Percentiles rank a stretch among this genome's conserved stretches.
Evolutionary conservation across 2,888 invertebrate genomes (phyloP).

Genomic region (Acanthosepion lycidas): DNA sequence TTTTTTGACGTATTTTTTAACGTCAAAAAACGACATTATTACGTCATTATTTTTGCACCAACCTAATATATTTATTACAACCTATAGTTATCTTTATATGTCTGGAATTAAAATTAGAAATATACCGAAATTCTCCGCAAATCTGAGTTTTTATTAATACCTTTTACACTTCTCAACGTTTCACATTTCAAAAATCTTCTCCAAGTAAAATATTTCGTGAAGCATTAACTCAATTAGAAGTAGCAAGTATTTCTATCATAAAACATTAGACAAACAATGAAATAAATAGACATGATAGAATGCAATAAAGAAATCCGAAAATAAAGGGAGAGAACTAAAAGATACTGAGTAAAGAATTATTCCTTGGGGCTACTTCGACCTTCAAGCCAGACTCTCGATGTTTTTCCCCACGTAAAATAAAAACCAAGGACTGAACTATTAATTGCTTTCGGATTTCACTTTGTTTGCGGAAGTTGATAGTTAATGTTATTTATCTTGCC

Average conservation of each 20-base stretch:
- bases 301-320: neutral
- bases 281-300: neutral
- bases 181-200: no score
- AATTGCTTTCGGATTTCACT: neutral
- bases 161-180: no score
- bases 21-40: no score
- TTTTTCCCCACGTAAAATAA: neutral
- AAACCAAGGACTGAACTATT: neutral
- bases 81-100: no score
- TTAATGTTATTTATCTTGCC: neutral
- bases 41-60: no score
- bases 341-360: neutral
- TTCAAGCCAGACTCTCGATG: neutral
- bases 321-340: neutral
- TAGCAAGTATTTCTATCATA: neutral
- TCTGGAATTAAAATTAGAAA: no score
- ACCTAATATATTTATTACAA: no score
- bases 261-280: neutral
- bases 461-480: constrained; percentile 20
- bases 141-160: no score
- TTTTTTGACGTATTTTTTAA: no score
- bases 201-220: no score
- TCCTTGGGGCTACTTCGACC: neutral
- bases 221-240: neutral
- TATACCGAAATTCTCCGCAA: no score